Percentiles rank a stretch among this genome's conserved stretches.
Evolutionary conservation across 2,888 invertebrate species (phyloP).

Genomic region (Thymelicus lineola): DNA sequence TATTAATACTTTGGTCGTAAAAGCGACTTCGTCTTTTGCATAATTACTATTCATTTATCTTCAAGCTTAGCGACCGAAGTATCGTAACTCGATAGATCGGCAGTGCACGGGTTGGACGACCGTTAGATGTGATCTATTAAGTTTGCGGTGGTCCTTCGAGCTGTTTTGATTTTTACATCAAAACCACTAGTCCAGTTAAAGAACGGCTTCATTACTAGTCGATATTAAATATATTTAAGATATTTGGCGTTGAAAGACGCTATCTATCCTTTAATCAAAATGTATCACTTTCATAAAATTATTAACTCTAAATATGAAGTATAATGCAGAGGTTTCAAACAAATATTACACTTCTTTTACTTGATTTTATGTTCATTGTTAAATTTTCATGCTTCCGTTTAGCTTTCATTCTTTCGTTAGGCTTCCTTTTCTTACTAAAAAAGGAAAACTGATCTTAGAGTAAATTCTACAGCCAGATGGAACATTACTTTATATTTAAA

Average conservation of each 20-base stretch:
- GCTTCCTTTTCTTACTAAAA: background rate
- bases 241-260: too few species aligned
- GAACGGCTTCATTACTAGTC: too few species aligned
- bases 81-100: background rate
- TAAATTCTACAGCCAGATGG: slow-evolving; percentile 14
- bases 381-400: background rate
- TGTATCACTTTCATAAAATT: too few species aligned
- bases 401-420: background rate
- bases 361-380: too few species aligned
- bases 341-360: too few species aligned
- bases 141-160: background rate
- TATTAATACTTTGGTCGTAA: slow-evolving; percentile 17
- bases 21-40: slow-evolving; percentile 33
- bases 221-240: too few species aligned
- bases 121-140: slow-evolving; percentile 5
- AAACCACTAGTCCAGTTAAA: too few species aligned
- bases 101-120: background rate
- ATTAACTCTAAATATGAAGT: too few species aligned
- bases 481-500: slow-evolving; percentile 21
- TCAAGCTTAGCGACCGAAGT: background rate
- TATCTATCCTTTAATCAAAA: too few species aligned
- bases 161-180: too few species aligned
- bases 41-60: background rate
- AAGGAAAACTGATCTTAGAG: background rate
- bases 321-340: too few species aligned